Base-by-base conservation (phyloP, 1,140 invertebrate genomes). In the Meteorus sp. region DNA sequence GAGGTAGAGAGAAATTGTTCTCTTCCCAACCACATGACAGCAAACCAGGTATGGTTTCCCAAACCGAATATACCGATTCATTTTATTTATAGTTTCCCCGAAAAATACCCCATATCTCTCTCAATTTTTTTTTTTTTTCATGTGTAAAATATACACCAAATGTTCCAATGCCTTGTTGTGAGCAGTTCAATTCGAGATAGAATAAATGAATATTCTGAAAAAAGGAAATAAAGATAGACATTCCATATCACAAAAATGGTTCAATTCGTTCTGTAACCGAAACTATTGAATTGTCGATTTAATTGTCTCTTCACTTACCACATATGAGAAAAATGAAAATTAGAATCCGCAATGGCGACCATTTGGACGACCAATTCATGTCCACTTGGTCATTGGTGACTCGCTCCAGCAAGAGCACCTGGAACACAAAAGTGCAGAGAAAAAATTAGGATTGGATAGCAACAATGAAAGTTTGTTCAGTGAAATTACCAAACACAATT, bases 351-450 rank as follows among this genome's bases (percentile, higher is more conserved):
- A 79, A 61, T 57, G 65, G 68, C 60, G 68, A 72, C 75, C 76
- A 75, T 74, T 67, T 73, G 64, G 67, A 73, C 66, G 67, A 72
- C 74, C 75, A 72, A 76, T 65, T 79, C 77, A 79, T 79, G 70
- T 78, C 77, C 76, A 73, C 68, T 68, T 59, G 67, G 64, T 77
- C 77, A 78, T 78, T 62, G 67, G 71, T 72, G 51, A 63, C 58
- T 67, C 25, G 59, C 58, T 58, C 54, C 35, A 59, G 44, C 39
- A 55, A 58, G 56, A 63, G 56, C 61, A 23, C 51, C 61, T 63
- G 61, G 8, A 58, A 62, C 9, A 27, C 11, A 35, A 59, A 53
- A 4, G 22, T 48, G 27, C 43, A 35, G 29, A n/a, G 15, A 48
- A 27, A 53, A 22, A 0, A 51, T 43, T 50, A 17, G 17, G 5